Conservation (phyloP, 2,113 vertebrate genomes). For the Brevimyrus niger region DNA sequence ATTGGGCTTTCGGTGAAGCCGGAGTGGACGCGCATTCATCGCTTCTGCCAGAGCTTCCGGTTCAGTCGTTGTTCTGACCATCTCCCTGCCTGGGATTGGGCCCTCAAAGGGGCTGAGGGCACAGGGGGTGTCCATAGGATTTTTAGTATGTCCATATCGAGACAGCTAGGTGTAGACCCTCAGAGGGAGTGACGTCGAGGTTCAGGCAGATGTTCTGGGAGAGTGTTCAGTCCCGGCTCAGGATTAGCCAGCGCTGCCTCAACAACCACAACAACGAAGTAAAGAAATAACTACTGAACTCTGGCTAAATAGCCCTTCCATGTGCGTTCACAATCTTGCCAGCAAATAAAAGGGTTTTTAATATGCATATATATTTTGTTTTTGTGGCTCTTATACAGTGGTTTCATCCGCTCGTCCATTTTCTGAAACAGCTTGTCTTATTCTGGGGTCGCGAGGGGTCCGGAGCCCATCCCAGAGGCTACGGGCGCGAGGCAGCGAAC, state of each 20-base stretch:
- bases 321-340: neutral
- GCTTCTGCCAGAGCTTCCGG: neutral
- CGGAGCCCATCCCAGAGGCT: neutral
- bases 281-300: neutral
- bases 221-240: neutral
- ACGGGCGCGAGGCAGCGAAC: neutral
- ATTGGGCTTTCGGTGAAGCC: neutral
- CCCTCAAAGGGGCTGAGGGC: neutral
- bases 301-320: neutral
- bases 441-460: neutral
- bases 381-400: neutral
- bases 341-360: neutral
- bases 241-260: neutral
- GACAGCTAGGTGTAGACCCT: neutral
- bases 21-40: neutral
- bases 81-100: neutral
- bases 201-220: neutral
- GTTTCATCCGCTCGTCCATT: neutral
- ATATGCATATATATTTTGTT: neutral
- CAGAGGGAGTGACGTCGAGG: neutral
- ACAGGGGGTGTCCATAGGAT: neutral
- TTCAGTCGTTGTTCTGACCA: neutral
- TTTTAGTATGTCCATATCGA: neutral
- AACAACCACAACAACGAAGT: neutral
- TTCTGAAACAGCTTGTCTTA: neutral